phyloP scores from a whole-genome alignment of 2,113 vertebrate genomes.

The Paradoxurus hermaphroditus region DNA sequence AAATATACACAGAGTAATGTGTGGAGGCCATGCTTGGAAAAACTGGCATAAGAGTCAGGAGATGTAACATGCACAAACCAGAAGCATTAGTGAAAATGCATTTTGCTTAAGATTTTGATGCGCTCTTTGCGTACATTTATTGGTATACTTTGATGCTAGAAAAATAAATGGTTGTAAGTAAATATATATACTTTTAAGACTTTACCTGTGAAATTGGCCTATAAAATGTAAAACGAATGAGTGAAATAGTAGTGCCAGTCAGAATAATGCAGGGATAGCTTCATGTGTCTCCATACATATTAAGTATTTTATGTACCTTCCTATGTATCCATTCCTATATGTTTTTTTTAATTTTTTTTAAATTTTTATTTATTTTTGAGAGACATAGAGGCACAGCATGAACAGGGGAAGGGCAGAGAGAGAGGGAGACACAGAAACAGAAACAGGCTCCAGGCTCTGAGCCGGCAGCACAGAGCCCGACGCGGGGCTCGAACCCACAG shows the following conservation, averaged over 20 bases:
- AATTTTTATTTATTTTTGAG: too few relatives aligned
- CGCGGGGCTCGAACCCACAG: too few relatives aligned
- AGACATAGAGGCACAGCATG: too few relatives aligned
- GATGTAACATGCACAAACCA: background rate
- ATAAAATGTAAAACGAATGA: background rate
- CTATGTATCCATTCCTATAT: background rate
- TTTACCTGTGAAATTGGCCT: background rate
- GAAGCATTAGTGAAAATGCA: background rate
- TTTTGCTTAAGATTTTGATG: background rate
- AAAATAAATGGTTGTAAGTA: background rate
- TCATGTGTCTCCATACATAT: background rate
- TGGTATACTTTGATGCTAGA: background rate
- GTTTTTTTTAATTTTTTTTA: too few relatives aligned
- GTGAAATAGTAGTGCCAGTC: background rate
- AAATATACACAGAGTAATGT: background rate
- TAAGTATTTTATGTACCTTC: background rate
- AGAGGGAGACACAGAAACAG: too few relatives aligned
- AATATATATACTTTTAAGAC: background rate
- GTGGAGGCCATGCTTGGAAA: background rate
- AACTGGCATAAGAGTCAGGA: background rate
- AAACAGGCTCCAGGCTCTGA: too few relatives aligned
- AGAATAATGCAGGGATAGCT: background rate
- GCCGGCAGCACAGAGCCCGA: too few relatives aligned
- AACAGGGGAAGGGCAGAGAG: too few relatives aligned
- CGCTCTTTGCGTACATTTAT: background rate